Base-by-base conservation (phyloP, 2,113 vertebrate species). In the Chloebia gouldiae region DNA sequence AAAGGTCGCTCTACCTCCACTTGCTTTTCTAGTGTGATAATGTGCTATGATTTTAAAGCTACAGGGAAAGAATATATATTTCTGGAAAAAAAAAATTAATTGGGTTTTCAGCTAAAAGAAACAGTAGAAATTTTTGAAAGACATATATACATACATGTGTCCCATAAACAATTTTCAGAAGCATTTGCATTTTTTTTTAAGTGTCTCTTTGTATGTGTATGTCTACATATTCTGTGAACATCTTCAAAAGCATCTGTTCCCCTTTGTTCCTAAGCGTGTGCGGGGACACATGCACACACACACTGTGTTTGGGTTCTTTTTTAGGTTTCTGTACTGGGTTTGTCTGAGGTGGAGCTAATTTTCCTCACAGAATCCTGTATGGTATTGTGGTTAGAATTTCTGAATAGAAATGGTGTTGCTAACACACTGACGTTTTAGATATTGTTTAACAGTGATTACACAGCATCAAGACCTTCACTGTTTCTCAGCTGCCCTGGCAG, bases 161-260 rank as follows among this genome's bases (percentile, higher is more conserved):
- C 18, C 15, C 23, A 27, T n/a, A 61, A 65, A 33, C 11, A 73
- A 56, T 17, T 80, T 86, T 50, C 66, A 88, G 40, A 40, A 51
- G 3, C 2, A n/a, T 57, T 86, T 65, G 18, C 3, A 22, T 21
- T 42, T 68, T 47, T 82, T 53, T 10, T 0, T 15, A 84, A 61
- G 15, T 56, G 13, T 6, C 17, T 51, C 2, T 44, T 57, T 49
- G 0, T 31, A 1, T 39, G 13, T 42, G 3, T n/a, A 7, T 60
- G 15, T 60, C n/a, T 61, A 6, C 60, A 22, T 0, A 3, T 65
- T 28, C 35, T 13, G 30, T 13, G 12, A 80, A 45, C 11, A 44
- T 10, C n/a, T 35, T 44, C 33, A 54, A 53, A 91, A 70, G 14
- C 6, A 0, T 71, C 42, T 78, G 2, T 65, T 91, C 10, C 70